Conservation (phyloP, 2,113 vertebrate genomes). For the Salvelinus alpinus region DNA sequence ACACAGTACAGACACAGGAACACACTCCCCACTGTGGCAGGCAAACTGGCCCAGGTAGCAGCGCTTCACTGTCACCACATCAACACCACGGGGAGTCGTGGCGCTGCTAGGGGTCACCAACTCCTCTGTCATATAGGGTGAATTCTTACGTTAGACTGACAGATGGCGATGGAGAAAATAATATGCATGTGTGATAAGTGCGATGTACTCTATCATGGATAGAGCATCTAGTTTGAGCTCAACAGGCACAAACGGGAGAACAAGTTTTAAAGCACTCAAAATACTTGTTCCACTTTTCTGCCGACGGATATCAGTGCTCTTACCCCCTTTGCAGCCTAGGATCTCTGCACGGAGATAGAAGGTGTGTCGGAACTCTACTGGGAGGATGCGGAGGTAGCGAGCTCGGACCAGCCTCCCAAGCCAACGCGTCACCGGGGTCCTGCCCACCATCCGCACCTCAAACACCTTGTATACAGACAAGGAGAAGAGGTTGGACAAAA, state of each 20-base stretch:
- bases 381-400: constrained; percentile 77
- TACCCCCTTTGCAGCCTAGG: constrained; percentile 77
- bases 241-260: too few relatives aligned
- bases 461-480: constrained; percentile 68
- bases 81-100: constrained; percentile 35
- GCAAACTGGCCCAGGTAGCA: constrained; percentile 63
- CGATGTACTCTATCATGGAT: neutral
- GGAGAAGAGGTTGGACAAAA: neutral
- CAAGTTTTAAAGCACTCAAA: neutral
- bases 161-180: neutral
- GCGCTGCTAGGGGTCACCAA: constrained; percentile 58
- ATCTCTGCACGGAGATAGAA: constrained; percentile 78
- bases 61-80: constrained; percentile 40
- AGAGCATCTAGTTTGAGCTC: too few relatives aligned
- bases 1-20: constrained; percentile 65
- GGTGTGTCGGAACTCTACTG: constrained; percentile 71
- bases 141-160: too few relatives aligned
- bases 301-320: neutral
- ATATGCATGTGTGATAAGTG: neutral
- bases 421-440: constrained; percentile 70
- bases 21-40: constrained; percentile 66
- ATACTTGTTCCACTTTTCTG: too few relatives aligned
- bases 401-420: constrained; percentile 68
- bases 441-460: constrained; percentile 71
- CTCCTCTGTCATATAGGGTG: constrained; percentile 53